Evolutionary conservation across 2,113 vertebrate species (phyloP), one percentile per base, ranked within the genome.

Genomic region (Phrynocephalus versicolor): DNA sequence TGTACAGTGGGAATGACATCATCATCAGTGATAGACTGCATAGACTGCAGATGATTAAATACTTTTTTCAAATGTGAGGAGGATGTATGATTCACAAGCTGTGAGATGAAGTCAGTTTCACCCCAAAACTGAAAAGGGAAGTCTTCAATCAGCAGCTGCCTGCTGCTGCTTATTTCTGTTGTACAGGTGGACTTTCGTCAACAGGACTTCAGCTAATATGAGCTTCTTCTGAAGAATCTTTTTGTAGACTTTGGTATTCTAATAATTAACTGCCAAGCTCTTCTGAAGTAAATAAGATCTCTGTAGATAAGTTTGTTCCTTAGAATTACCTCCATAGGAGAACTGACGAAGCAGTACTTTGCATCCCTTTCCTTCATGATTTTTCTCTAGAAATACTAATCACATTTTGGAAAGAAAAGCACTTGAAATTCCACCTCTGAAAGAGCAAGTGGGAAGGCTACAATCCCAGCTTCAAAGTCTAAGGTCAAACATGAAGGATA

Each of bases 381-480:
- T 73, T 30, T 23, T n/a, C 45, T 75, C 39, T 77, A 95, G 93
- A 85, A 90, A 76, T 27, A 91, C 91, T 45, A 90, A 87, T 41
- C 82, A 86, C 33, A 77, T 58, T 25, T 51, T 94, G 88, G 88
- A 92, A 70, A 90, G 85, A n/a, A 93, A 92, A 77, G 83, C 86
- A 5, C 87, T 39, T 12, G 87, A 94, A 58, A 91, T 94, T 21
- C 51, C 89, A 21, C 16, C 75, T 74, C 57, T 95, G n/a, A 88
- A 21, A 2, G 81, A 92, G 35, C 83, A 94, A 78, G 83, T 94
- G 33, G 39, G 85, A 8, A 41, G 39, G 15, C 86, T 95, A 35
- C 91, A 91, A 84, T 86, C 41, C 1, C 14, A 92, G 1, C 89
- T 95, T 1, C 82, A 79, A 71, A 81, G 89, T 5, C 37, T 71